These are phyloP conservation scores for Aquatica leii DNA, from an alignment of 2,888 invertebrate genomes.

Conservation along the genomic window DNA sequence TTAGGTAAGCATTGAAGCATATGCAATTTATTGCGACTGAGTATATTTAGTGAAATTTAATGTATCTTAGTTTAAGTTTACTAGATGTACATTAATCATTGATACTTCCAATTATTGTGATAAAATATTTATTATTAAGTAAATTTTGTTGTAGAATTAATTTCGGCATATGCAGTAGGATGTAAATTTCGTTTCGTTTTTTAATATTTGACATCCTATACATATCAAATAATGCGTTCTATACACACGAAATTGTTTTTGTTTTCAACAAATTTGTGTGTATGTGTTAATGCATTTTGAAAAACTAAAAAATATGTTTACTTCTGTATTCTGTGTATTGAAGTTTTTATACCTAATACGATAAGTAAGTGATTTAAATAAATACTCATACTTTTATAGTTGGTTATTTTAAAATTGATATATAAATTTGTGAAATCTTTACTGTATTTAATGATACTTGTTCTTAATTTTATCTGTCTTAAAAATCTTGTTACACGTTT, in stretches of 20 bases:
- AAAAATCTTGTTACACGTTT: too few species aligned
- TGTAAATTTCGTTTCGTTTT: background rate
- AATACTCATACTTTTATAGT: conserved; percentile 26
- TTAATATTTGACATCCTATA: background rate
- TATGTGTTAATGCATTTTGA: too few species aligned
- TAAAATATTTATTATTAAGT: conserved; percentile 32
- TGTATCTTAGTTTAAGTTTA: conserved; percentile 15
- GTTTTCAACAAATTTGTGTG: too few species aligned
- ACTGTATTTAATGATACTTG: too few species aligned
- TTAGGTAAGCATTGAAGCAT: background rate
- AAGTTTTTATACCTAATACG: conserved; percentile 27
- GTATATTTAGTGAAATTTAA: conserved; percentile 1
- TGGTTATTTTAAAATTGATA: background rate
- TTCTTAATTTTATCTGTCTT: too few species aligned
- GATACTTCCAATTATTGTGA: conserved; percentile 38
- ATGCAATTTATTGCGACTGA: conserved; percentile 23
- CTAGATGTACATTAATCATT: conserved; percentile 19
- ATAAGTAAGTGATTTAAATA: conserved; percentile 31
- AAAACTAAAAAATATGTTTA: too few species aligned
- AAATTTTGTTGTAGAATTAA: conserved; percentile 14
- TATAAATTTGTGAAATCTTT: too few species aligned
- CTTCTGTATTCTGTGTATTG: too few species aligned
- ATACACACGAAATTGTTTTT: too few species aligned
- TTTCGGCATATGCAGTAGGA: conserved; percentile 1
- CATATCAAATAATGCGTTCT: background rate